A percentile compares a stretch with the other conserved stretches of the same genome.
Evolutionary conservation across 2,113 vertebrate genomes (phyloP).

Genomic region (Heterochromis multidens): DNA sequence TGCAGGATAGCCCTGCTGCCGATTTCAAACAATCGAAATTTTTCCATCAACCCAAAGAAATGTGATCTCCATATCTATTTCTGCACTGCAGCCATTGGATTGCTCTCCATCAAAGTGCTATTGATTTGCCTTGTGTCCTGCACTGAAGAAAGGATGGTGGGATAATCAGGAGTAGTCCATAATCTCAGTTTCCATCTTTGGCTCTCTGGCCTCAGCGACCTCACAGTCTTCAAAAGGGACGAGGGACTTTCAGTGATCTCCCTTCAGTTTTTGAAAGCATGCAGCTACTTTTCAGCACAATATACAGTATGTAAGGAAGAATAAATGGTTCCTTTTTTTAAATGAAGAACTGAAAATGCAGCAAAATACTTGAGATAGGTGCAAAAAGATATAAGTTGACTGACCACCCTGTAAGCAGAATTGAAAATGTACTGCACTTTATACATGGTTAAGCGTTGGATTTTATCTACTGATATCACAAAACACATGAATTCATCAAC

Average conservation of each 20-base stretch:
- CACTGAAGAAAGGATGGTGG: background rate
- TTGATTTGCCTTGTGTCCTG: constrained; percentile 36
- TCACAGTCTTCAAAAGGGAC: background rate
- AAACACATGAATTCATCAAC: background rate
- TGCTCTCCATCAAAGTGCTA: constrained; percentile 40
- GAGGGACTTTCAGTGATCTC: background rate
- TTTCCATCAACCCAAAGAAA: constrained; percentile 26
- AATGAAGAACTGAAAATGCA: background rate
- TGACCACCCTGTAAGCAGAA: background rate
- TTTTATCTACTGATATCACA: background rate
- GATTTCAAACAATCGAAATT: constrained; percentile 17
- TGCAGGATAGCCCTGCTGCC: background rate
- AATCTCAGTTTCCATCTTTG: background rate
- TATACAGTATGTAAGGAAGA: background rate
- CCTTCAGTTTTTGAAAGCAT: background rate
- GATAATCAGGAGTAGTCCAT: constrained; percentile 32
- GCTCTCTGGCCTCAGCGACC: background rate
- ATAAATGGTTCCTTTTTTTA: background rate
- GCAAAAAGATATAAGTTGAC: background rate
- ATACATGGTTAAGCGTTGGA: background rate
- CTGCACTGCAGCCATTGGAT: constrained; percentile 31
- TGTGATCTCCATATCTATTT: constrained; percentile 51
- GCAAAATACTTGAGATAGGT: background rate
- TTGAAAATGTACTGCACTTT: background rate
- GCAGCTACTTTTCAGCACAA: background rate